Base-by-base conservation (phyloP, 2,113 vertebrate species). In the Eptatretus burgeri region DNA sequence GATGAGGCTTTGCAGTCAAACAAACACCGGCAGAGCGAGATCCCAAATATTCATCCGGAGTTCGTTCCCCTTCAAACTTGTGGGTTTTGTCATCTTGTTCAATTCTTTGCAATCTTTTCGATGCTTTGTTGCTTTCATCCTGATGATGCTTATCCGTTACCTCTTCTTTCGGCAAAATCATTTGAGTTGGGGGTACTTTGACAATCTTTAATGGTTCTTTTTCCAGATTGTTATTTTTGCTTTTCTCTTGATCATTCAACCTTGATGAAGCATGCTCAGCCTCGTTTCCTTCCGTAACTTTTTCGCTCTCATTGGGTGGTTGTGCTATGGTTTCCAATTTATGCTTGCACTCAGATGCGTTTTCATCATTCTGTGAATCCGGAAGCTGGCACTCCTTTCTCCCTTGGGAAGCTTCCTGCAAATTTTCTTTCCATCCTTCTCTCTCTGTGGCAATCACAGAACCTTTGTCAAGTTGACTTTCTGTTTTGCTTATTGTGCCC, bases 211-310 rank as follows among this genome's bases (percentile, higher is more conserved):
- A 10, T 12, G 49, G 12, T 19, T 49, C 52, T 65, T 65, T 65
- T 50, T 49, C 62, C 14, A 20, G 56, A 13, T 65, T 60, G 14
- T 49, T 5, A 27, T n/a, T 50, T 60, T 76, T 80, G 52, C 70
- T 74, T 66, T 77, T 79, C 53, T 74, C 75, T 14, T 67, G 73
- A 14, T 69, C 14, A 50, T 78, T 75, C 69, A 77, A 75, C 49
- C 75, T 76, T 49, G 69, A 63, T 11, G 69, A 66, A 1, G 69
- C 69, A 64, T 76, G 78, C 64, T 81, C 78, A 50, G 77, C 70
- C 18, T 80, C 79, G 73, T 76, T 80, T 69, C 69, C 67, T 70
- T 71, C 78, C 27, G 20, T 18, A 52, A 70, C 73, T 65, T 76
- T 80, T 13, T 79, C 77, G 64, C 62, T 71, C 0, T 66, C 70